A percentile compares a stretch with the other conserved stretches of the same genome.
phyloP scores from a whole-genome alignment of 2,797 vertebrate genomes.

The Acrocephalus scirpaceus region DNA sequence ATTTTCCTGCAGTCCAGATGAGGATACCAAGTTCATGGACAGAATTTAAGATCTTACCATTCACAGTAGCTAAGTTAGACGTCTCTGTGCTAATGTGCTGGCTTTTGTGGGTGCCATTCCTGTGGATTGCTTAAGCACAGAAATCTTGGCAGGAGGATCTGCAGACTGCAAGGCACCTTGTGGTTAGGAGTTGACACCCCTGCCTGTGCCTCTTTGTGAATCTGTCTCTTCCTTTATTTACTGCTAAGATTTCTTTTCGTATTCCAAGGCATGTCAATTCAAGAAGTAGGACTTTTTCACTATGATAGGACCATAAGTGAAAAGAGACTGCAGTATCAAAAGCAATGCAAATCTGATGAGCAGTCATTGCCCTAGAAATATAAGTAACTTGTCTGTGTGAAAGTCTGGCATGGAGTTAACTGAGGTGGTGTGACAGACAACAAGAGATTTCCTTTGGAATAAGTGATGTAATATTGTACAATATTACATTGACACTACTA shows the following conservation, averaged over 20 bases:
- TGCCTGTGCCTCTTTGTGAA: background rate
- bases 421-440: background rate
- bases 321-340: background rate
- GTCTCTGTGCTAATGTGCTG: background rate
- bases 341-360: background rate
- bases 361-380: background rate
- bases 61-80: background rate
- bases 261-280: background rate
- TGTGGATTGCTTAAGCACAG: conserved; percentile 27
- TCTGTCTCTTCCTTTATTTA: conserved; percentile 30
- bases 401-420: background rate
- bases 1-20: background rate
- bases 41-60: background rate
- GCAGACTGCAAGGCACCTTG: conserved; percentile 42
- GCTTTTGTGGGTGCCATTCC: conserved; percentile 42
- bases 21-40: background rate
- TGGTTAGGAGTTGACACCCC: conserved; percentile 2
- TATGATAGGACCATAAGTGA: background rate
- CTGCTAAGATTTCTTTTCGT: background rate
- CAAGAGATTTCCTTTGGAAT: background rate
- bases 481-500: background rate
- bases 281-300: background rate
- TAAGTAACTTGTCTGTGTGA: background rate
- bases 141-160: conserved; percentile 30
- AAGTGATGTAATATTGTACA: background rate